A percentile compares a stretch with the other conserved stretches of the same genome.
phyloP scores from a whole-genome alignment of 2,888 invertebrate genomes.

The Oegoconia quadripuncta region DNA sequence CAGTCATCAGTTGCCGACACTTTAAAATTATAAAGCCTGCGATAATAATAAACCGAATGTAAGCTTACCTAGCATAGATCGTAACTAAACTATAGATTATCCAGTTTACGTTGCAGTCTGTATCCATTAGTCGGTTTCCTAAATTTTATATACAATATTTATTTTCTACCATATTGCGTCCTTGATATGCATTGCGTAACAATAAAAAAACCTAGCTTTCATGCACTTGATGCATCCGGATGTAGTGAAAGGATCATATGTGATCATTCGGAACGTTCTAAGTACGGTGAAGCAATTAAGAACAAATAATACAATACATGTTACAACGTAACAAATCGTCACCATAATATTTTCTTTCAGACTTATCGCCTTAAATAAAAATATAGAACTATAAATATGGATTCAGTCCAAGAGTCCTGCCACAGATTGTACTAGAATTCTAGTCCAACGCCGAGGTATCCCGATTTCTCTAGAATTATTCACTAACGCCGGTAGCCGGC shows the following conservation, averaged over 20 bases:
- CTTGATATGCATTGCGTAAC: constrained; percentile 80
- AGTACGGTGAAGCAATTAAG: constrained; percentile 72
- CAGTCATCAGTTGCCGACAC: constrained; percentile 73
- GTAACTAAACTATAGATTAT: constrained; percentile 73
- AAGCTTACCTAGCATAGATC: constrained; percentile 74
- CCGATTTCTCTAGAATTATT: constrained; percentile 24
- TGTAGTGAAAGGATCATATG: constrained; percentile 39
- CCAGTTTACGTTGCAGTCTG: constrained; percentile 73
- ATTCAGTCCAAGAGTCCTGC: constrained; percentile 50
- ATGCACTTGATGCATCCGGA: constrained; percentile 63
- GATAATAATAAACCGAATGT: constrained; percentile 62
- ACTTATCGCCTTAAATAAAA: constrained; percentile 77
- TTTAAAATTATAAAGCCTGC: constrained; percentile 71
- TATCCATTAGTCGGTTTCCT: constrained; percentile 68
- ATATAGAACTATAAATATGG: constrained; percentile 74
- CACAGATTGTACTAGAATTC: constrained; percentile 25
- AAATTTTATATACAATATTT: constrained; percentile 76
- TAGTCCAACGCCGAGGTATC: constrained; percentile 24
- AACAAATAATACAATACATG: constrained; percentile 66
- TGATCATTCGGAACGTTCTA: constrained; percentile 50
- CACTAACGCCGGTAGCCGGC: constrained; percentile 21
- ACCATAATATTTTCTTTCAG: constrained; percentile 66
- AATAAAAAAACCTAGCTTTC: constrained; percentile 77
- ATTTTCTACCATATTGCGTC: constrained; percentile 79
- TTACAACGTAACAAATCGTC: constrained; percentile 66